Evolutionary conservation across 2,888 invertebrate genomes (phyloP).

Genomic region (Zelleria hepariella): DNA sequence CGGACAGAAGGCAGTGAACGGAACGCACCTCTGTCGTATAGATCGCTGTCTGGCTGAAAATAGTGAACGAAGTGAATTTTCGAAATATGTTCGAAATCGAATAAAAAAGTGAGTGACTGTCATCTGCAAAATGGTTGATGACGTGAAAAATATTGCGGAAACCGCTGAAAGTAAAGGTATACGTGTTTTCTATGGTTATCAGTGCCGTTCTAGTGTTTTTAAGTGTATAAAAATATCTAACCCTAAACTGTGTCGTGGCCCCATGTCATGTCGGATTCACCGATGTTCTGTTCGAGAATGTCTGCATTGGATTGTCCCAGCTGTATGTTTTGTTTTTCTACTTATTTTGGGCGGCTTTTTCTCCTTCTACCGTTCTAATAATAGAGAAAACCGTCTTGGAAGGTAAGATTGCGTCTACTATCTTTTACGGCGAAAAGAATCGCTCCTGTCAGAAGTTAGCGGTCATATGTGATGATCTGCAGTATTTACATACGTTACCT

Average conservation of each 20-base stretch:
- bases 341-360: conserved; percentile 63
- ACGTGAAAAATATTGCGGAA: conserved; percentile 68
- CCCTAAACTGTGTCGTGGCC: conserved; percentile 70
- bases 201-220: conserved; percentile 61
- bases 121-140: conserved; percentile 72
- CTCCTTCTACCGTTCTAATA: conserved; percentile 65
- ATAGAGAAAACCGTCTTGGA: conserved; percentile 58
- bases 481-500: conserved; percentile 6
- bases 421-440: conserved; percentile 23
- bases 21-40: conserved; percentile 68
- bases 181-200: conserved; percentile 58
- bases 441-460: conserved; percentile 10
- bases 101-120: conserved; percentile 69
- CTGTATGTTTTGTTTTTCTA: conserved; percentile 64
- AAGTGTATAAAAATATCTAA: conserved; percentile 64
- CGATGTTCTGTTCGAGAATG: conserved; percentile 65
- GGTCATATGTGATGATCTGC: background rate
- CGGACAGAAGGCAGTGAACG: conserved; percentile 39
- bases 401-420: conserved; percentile 29
- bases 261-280: conserved; percentile 61
- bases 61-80: conserved; percentile 71
- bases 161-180: conserved; percentile 70
- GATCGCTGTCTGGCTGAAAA: conserved; percentile 69
- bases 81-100: conserved; percentile 69
- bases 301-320: conserved; percentile 52